Evolutionary conservation across 2,113 vertebrate species (phyloP).

Genomic region (Centrocercus urophasianus): DNA sequence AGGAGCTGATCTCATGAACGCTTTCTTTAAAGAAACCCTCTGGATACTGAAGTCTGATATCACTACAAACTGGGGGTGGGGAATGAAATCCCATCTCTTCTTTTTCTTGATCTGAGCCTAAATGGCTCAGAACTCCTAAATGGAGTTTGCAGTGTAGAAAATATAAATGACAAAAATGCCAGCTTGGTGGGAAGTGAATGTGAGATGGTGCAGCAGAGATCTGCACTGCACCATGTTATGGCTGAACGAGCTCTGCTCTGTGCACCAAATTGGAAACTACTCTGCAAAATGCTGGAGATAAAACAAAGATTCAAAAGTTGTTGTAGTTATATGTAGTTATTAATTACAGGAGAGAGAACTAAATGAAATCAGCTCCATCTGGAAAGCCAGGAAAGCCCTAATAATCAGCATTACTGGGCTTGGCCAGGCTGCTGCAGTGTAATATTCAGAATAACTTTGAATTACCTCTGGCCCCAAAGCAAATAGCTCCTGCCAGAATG

Average conservation of each 20-base stretch:
- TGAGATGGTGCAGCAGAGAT: conserved; percentile 9
- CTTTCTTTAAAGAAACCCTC: background rate
- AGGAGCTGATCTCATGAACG: background rate
- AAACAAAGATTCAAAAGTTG: conserved; percentile 36
- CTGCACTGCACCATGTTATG: background rate
- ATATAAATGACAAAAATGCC: conserved; percentile 1
- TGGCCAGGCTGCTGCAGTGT: conserved; percentile 51
- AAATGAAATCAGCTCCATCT: conserved; percentile 55
- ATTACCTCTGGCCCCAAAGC: conserved; percentile 58
- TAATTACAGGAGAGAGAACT: conserved; percentile 49
- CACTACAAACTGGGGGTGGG: accelerated
- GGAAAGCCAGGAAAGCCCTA: conserved; percentile 64
- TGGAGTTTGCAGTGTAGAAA: background rate
- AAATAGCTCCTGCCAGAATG: conserved; percentile 53
- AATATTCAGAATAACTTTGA: conserved; percentile 54
- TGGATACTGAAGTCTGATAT: background rate
- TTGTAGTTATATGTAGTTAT: conserved; percentile 10
- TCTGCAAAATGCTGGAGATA: background rate
- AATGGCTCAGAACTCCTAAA: background rate
- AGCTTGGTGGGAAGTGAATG: conserved; percentile 20
- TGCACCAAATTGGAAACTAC: background rate
- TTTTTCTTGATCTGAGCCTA: background rate
- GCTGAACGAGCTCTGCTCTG: conserved; percentile 7
- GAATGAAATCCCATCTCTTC: conserved; percentile 6
- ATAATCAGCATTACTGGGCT: conserved; percentile 54